phyloP scores from a whole-genome alignment of 1,140 invertebrate genomes.

The Scaptodrosophila lebanonensis region DNA sequence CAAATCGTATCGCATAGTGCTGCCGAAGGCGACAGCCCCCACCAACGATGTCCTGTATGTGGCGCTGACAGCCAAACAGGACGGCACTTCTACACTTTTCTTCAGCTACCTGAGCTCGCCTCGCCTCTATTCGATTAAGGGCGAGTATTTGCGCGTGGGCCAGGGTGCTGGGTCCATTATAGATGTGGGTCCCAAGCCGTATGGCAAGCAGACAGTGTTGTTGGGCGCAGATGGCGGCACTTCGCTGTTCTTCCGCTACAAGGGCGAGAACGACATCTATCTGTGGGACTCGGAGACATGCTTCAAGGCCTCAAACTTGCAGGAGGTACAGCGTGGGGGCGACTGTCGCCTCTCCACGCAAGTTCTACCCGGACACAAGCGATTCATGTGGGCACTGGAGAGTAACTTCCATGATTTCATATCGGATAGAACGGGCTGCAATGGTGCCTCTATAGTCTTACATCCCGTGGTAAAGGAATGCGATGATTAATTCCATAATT shows the following conservation, averaged over 20 bases:
- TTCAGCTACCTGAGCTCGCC: conserved; percentile 81
- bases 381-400: conserved; percentile 81
- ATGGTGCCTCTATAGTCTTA: conserved; percentile 78
- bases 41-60: conserved; percentile 80
- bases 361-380: conserved; percentile 80
- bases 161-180: conserved; percentile 78
- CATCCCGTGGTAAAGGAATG: conserved; percentile 78
- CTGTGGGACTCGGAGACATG: conserved; percentile 81
- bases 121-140: conserved; percentile 80
- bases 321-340: conserved; percentile 80
- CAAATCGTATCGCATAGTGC: conserved; percentile 79
- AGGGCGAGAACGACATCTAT: conserved; percentile 81
- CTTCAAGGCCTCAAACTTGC: conserved; percentile 79
- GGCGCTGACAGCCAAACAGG: conserved; percentile 78
- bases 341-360: conserved; percentile 81
- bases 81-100: conserved; percentile 78
- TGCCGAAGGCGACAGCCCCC: conserved; percentile 78
- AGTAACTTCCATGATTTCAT: conserved; percentile 83
- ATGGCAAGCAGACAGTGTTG: conserved; percentile 78
- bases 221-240: conserved; percentile 81
- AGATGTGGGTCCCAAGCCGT: conserved; percentile 79
- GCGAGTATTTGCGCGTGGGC: conserved; percentile 78
- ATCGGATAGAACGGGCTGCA: conserved; percentile 79
- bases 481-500: conserved; percentile 44
- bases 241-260: conserved; percentile 80